Conservation (phyloP, 2,113 vertebrate species). For the Engystomops pustulosus region DNA sequence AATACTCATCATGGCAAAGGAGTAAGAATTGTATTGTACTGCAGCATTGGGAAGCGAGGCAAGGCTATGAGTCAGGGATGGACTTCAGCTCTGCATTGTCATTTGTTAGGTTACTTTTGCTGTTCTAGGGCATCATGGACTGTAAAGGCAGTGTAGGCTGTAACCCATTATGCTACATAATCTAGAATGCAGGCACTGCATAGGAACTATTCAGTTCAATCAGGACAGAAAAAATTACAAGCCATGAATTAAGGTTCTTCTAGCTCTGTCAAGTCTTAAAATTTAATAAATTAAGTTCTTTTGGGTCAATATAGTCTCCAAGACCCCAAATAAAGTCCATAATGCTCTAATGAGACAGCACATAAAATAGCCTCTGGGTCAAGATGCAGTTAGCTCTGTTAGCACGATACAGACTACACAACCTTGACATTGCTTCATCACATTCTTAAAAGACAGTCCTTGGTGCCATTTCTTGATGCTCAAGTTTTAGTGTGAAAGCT, state of each 20-base stretch:
- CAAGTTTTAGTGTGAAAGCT: background rate
- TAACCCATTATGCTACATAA: no score
- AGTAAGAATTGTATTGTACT: background rate
- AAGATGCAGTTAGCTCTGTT: background rate
- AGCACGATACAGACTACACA: background rate
- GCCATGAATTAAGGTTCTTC: no score
- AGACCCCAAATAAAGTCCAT: background rate
- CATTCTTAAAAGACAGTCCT: background rate
- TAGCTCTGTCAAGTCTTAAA: no score
- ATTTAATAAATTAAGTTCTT: background rate
- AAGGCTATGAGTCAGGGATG: constrained; percentile 9
- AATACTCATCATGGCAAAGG: background rate
- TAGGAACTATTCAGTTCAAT: no score
- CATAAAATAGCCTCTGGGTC: background rate
- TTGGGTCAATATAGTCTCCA: background rate
- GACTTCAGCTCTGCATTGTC: constrained; percentile 6
- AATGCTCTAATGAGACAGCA: background rate
- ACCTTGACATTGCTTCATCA: background rate
- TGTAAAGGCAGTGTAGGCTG: background rate
- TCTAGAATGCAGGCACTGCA: no score
- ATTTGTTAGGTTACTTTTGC: background rate
- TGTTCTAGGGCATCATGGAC: no score
- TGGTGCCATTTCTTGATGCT: no score
- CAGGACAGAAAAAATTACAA: no score
- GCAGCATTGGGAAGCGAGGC: constrained; percentile 24